Evolutionary conservation across 2,797 vertebrate species (phyloP).

Genomic region (Amniataba percoides): DNA sequence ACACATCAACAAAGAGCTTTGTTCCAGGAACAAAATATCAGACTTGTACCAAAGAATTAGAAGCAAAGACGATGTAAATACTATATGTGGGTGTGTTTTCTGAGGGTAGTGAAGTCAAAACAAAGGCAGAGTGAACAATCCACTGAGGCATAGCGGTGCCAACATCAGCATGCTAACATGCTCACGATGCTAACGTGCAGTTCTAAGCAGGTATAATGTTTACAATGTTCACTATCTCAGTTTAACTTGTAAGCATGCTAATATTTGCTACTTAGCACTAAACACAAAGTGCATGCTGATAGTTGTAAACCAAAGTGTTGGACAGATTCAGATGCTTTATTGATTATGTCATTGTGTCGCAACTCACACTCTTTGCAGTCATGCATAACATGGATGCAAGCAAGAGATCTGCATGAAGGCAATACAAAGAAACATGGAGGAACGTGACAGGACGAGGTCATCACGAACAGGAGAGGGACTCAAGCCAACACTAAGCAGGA

Average conservation of each 20-base stretch:
- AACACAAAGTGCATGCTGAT: neutral
- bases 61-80: conserved; percentile 18
- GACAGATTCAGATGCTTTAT: neutral
- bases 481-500: no score
- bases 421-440: no score
- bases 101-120: neutral
- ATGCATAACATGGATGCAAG: no score
- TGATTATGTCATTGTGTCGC: no score
- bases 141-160: neutral
- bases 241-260: neutral
- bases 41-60: conserved; percentile 8
- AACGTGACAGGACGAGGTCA: no score
- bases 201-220: neutral
- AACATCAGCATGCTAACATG: neutral
- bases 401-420: no score
- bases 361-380: no score
- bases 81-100: conserved; percentile 8
- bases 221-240: neutral
- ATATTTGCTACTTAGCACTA: neutral
- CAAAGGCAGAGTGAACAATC: neutral
- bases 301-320: neutral
- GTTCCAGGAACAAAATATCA: conserved; percentile 29
- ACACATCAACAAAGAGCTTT: conserved; percentile 11
- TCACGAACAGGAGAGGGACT: no score
- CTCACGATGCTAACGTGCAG: neutral